These are phyloP conservation scores for Opisthograptis luteolata DNA, from an alignment of 2,888 invertebrate species.

Conservation along the genomic window DNA sequence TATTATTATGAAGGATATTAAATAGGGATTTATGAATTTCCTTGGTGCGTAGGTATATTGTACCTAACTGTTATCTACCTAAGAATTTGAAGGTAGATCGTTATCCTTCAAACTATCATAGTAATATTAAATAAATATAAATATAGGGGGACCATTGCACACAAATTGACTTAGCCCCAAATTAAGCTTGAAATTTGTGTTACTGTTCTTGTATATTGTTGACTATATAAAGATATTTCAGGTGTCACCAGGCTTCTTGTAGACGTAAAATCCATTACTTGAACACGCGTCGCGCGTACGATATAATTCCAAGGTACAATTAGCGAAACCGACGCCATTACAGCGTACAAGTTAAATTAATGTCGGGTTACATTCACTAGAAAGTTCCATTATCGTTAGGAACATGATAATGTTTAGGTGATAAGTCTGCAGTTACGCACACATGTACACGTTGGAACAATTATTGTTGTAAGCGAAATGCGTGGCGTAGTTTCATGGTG, in stretches of 20 bases:
- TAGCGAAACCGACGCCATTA: constrained; percentile 82
- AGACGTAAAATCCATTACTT: constrained; percentile 68
- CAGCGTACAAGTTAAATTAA: constrained; percentile 80
- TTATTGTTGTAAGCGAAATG: constrained; percentile 24
- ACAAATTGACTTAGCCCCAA: too few species aligned
- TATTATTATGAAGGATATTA: too few species aligned
- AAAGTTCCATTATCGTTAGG: constrained; percentile 83
- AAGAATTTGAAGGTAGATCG: too few species aligned
- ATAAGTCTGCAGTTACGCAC: constrained; percentile 52
- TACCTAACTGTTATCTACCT: too few species aligned
- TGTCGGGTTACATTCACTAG: constrained; percentile 80
- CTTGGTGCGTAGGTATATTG: too few species aligned
- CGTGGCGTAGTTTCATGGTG: constrained; percentile 20
- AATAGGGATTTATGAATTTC: too few species aligned
- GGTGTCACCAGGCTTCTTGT: constrained; percentile 6
- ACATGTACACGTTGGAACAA: constrained; percentile 15
- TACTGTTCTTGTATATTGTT: too few species aligned
- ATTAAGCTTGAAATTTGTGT: too few species aligned
- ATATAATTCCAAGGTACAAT: constrained; percentile 81
- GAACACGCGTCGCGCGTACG: constrained; percentile 70
- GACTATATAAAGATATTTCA: constrained; percentile 7
- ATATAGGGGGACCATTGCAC: too few species aligned
- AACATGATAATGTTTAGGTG: constrained; percentile 69
- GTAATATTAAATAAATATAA: too few species aligned
- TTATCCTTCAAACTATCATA: too few species aligned